A percentile compares a stretch with the other conserved stretches of the same genome.
These are phyloP conservation scores for Sigmodon hispidus DNA, from an alignment of 2,113 vertebrate genomes.

Conservation along the genomic window DNA sequence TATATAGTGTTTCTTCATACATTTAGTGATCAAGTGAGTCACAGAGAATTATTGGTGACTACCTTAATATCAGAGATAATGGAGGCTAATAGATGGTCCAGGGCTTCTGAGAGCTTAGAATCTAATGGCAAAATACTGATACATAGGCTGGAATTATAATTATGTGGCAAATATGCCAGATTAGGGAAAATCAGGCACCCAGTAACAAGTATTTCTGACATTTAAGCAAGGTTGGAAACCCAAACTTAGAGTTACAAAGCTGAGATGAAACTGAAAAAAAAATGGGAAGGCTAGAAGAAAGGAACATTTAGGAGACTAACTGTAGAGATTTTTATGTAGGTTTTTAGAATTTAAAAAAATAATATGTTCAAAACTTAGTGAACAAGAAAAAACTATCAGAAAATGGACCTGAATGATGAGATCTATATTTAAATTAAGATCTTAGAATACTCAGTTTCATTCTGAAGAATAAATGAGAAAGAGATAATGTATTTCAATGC, in stretches of 20 bases:
- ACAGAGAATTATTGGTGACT: neutral
- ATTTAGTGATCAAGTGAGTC: neutral
- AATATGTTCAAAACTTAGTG: neutral
- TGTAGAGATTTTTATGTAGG: too few species aligned
- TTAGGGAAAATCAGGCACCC: too few species aligned
- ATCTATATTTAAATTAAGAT: too few species aligned
- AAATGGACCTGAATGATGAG: neutral
- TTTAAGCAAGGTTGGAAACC: neutral
- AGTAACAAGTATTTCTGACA: too few species aligned
- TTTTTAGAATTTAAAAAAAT: neutral
- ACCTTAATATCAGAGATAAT: neutral
- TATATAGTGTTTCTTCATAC: too few species aligned
- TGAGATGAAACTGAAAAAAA: neutral
- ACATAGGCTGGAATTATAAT: neutral
- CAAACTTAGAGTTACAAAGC: neutral
- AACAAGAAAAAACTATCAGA: neutral
- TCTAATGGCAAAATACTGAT: neutral
- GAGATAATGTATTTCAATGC: neutral
- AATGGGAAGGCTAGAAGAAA: neutral
- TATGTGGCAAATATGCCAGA: neutral
- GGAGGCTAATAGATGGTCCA: too few species aligned
- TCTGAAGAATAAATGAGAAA: neutral
- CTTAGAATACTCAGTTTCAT: neutral
- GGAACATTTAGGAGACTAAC: neutral
- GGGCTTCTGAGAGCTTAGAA: neutral